phyloP scores from a whole-genome alignment of 2,888 invertebrate species.

The Aleiodes testaceus region DNA sequence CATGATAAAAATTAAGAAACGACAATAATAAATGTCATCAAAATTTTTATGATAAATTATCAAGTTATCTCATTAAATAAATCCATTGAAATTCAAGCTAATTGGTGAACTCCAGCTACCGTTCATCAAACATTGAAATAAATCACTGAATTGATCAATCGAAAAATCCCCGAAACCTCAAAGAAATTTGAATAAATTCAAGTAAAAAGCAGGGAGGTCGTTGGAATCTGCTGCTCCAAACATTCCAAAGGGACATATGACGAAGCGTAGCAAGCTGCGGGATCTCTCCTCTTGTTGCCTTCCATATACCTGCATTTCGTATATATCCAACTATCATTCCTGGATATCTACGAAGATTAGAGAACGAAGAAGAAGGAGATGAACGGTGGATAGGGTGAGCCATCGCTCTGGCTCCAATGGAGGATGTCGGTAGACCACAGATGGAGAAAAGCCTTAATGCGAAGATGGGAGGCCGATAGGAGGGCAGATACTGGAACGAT shows the following conservation, averaged over 20 bases:
- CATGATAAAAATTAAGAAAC: not conserved
- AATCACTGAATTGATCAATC: no score
- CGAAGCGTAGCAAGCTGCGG: slow-evolving; percentile 40
- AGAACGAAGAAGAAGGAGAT: no score
- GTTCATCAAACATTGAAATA: not conserved
- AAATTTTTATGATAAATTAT: slow-evolving; percentile 20
- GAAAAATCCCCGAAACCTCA: no score
- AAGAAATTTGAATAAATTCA: slow-evolving; percentile 4
- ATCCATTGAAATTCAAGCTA: not conserved
- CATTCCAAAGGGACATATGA: slow-evolving; percentile 52
- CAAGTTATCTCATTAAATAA: slow-evolving; percentile 26
- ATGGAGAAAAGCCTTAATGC: slow-evolving; percentile 53
- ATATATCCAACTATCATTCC: slow-evolving; percentile 45
- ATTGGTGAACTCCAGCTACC: slow-evolving; percentile 30
- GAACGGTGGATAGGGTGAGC: slow-evolving; percentile 5
- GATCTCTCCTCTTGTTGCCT: slow-evolving; percentile 10
- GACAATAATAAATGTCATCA: not conserved
- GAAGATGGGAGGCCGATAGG: slow-evolving; percentile 56
- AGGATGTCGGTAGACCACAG: slow-evolving; percentile 48
- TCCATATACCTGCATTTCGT: slow-evolving; percentile 45
- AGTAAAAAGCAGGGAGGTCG: slow-evolving; percentile 28
- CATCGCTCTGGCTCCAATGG: slow-evolving; percentile 37
- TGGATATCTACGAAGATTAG: slow-evolving; percentile 49
- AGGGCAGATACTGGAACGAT: slow-evolving; percentile 56
- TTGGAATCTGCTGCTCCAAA: slow-evolving; percentile 22